Evolutionary conservation across 1,140 invertebrate species (phyloP).

Genomic region (Latrodectus geometricus): DNA sequence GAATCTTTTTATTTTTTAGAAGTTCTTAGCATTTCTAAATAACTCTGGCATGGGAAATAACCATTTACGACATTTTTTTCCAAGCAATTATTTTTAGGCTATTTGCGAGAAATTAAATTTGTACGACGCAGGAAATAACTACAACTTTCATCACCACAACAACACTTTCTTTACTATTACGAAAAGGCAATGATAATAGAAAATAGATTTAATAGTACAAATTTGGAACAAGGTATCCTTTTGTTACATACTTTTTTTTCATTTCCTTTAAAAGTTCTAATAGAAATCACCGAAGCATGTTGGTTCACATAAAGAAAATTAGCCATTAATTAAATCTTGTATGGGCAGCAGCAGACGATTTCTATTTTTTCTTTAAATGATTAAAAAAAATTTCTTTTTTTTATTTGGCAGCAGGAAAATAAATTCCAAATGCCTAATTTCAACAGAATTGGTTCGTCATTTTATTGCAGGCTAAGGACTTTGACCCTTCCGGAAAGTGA

Average conservation of each 20-base stretch:
- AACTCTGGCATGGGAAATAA: no score
- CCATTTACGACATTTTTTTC: no score
- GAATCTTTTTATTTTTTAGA: no score
- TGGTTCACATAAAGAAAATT: background rate
- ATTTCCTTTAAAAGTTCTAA: conserved; percentile 1
- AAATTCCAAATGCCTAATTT: background rate
- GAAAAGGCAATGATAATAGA: no score
- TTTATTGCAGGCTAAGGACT: conserved; percentile 7
- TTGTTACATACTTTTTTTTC: conserved; percentile 22
- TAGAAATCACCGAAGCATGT: conserved; percentile 22
- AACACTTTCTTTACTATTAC: no score
- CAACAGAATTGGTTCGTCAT: background rate
- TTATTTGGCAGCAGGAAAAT: background rate
- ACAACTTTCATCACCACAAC: no score
- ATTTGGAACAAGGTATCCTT: conserved; percentile 55
- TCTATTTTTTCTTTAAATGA: background rate
- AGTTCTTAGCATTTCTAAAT: no score
- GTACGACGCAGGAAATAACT: no score
- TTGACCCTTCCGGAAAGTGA: conserved; percentile 29
- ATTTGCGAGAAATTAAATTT: no score
- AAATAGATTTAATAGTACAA: background rate
- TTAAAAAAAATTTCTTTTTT: no score
- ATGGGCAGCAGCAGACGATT: background rate
- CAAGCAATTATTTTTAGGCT: no score
- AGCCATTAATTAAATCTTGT: conserved; percentile 40